These are phyloP conservation scores for Plecotus auritus DNA, from an alignment of 2,113 vertebrate species.

Conservation along the genomic window DNA sequence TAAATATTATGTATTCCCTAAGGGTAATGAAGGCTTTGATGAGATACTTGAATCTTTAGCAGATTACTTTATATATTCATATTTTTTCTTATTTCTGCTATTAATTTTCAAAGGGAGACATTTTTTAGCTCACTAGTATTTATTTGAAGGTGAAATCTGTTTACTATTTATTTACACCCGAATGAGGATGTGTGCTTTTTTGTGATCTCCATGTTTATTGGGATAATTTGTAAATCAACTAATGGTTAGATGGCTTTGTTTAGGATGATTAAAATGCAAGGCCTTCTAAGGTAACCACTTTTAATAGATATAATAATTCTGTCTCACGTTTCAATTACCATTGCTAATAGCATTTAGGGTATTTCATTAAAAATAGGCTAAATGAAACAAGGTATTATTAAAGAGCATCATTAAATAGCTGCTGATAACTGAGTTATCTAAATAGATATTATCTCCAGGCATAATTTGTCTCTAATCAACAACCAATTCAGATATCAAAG, in stretches of 20 bases:
- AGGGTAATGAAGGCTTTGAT: not conserved
- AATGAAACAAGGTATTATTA: not conserved
- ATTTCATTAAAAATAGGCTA: not conserved
- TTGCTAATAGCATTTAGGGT: not conserved
- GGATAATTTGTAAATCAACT: not conserved
- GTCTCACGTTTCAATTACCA: not conserved
- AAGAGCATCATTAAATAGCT: not conserved
- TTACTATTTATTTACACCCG: not conserved
- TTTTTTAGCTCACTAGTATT: not conserved
- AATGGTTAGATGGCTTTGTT: not conserved
- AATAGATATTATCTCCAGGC: not conserved
- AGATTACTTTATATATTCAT: not conserved
- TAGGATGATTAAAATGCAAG: not conserved
- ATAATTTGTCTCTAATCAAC: constrained; percentile 7
- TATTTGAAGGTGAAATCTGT: not conserved
- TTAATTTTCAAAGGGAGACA: not conserved
- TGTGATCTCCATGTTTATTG: not conserved
- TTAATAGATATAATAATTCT: not conserved
- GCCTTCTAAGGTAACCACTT: not conserved
- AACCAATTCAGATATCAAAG: not conserved
- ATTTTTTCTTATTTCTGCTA: not conserved
- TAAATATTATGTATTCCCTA: not conserved
- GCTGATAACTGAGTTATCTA: not conserved
- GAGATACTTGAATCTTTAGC: not conserved
- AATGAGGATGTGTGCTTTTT: not conserved